Percentiles rank a stretch among this genome's conserved stretches.
These are phyloP conservation scores for Caenorhabditis parvicauda DNA, from an alignment of 2,888 invertebrate genomes.

Conservation along the genomic window DNA sequence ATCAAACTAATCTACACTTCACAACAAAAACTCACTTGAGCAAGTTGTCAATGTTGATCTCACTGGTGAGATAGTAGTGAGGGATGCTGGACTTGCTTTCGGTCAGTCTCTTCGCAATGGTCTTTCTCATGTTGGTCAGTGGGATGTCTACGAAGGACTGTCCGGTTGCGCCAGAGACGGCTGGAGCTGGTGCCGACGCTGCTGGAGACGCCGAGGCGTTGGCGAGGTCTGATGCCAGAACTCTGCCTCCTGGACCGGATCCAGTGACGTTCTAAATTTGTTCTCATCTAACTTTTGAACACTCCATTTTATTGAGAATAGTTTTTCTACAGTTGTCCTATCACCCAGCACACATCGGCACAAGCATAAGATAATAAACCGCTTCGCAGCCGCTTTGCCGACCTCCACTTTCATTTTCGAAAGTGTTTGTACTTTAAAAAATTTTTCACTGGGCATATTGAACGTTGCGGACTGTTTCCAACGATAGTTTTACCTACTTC, in stretches of 20 bases:
- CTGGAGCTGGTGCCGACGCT: constrained; percentile 67
- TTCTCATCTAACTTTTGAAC: constrained; percentile 39
- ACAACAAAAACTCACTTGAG: constrained; percentile 66
- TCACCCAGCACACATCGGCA: no score
- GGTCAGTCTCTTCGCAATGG: constrained; percentile 72
- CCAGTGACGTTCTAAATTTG: constrained; percentile 62
- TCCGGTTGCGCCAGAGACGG: constrained; percentile 8
- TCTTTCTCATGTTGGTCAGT: constrained; percentile 53
- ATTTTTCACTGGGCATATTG: no score
- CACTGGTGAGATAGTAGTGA: constrained; percentile 89
- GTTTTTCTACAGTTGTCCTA: no score
- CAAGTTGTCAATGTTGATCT: constrained; percentile 78
- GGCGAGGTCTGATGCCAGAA: constrained; percentile 56
- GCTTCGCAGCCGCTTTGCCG: no score
- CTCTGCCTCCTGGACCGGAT: constrained; percentile 64
- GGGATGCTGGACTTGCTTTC: constrained; percentile 79
- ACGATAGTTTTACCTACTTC: no score
- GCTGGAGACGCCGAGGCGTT: constrained; percentile 60
- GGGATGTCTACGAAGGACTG: constrained; percentile 26
- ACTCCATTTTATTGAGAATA: constrained; percentile 1
- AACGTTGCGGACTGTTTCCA: no score
- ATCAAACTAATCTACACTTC: no score
- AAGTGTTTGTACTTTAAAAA: no score
- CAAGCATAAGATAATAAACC: no score
- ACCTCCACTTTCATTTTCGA: no score